Base-by-base conservation (phyloP, 2,113 vertebrate species). In the Oreochromis tanganicae region DNA sequence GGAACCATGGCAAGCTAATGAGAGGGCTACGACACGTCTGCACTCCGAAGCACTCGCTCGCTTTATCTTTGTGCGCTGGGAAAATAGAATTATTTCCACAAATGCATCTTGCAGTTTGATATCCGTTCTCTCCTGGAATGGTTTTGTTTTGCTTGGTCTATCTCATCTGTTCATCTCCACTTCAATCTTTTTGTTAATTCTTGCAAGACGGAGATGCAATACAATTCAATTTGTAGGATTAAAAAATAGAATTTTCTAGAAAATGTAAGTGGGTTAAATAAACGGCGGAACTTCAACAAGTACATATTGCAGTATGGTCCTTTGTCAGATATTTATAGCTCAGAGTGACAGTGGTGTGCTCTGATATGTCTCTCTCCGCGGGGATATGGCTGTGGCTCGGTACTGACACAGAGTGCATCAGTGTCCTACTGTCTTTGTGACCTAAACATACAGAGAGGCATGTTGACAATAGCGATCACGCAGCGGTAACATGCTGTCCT, bases 71-170 rank as follows among this genome's bases (percentile, higher is more conserved):
- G 86, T 83, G 84, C 46, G 14, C 89, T 89, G 90, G 85, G 82
- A 90, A 93, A 93, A 92, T 86, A 36, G 61, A 95, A 91, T 93
- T 91, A 91, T 93, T 93, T 94, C 83, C 88, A 90, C 63, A 88
- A 92, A 86, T 85, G 78, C 87, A 90, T 93, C 86, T 91, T 16
- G 24, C 52, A 86, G 87, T 86, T 87, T 85, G 86, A 92, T 93
- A 92, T 90, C 87, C 83, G 38, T 61, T 87, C 55, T 89, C 85
- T 90, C 84, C 89, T 87, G 90, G 78, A 93, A 90, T 80, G 80
- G 88, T 93, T 95, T 94, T 92, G 84, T 91, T 94, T 90, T 89
- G 73, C 82, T 81, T 84, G 82, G 61, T 7, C 16, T 93, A 94
- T 94, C 94, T 92, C 87, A 89, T 95, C 85, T 71, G 75, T 61